Evolutionary conservation across 2,113 vertebrate genomes (phyloP), one percentile per base, ranked within the genome.

Genomic region (Verasper variegatus): DNA sequence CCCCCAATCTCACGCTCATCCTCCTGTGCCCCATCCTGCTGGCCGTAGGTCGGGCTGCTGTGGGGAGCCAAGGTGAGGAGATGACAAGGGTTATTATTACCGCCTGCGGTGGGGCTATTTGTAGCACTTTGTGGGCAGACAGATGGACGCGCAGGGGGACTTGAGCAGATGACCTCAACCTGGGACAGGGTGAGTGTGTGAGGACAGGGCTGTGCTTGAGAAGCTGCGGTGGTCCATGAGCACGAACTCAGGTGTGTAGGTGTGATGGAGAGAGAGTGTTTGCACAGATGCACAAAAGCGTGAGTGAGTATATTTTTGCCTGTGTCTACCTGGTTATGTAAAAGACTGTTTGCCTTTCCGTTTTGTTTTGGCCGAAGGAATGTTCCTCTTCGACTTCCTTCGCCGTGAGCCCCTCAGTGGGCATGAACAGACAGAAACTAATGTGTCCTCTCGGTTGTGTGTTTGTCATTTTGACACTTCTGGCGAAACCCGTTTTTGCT

Each of bases 11-110:
- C 66, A 82, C 72, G 80, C 78, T 89, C 55, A 80, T 91, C 80
- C 81, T 92, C 40, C 82, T 94, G 83, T 83, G 88, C 57, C 76
- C 62, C 47, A 18, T 88, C 11, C 75, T 92, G 68, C 81, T 89
- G 80, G 35, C 80, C 15, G 37, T 47, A 65, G 68, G 75, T 57
- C 52, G 68, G 73, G 88, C 71, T 10, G 18, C 81, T 12, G 68
- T 68, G 57, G 69, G 88, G 24, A 89, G 78, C 79, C 89, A 90
- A 93, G 94, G 94, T 95, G 92, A 94, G 64, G 40, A 42, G 40
- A 12, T 13, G 40, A 42, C 40, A 42, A 42, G 11, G 11, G 40
- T 42, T 42, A 13, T 40, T 40, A 31, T 31, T 31, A 6, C 31
- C 6, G 31, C 31, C 31, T 31, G 37, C 40, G 11, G 40, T 13